A percentile compares a stretch with the other conserved stretches of the same genome.
These are phyloP conservation scores for Leptopilina drosophilae DNA, from an alignment of 2,888 invertebrate species.

Conservation along the genomic window DNA sequence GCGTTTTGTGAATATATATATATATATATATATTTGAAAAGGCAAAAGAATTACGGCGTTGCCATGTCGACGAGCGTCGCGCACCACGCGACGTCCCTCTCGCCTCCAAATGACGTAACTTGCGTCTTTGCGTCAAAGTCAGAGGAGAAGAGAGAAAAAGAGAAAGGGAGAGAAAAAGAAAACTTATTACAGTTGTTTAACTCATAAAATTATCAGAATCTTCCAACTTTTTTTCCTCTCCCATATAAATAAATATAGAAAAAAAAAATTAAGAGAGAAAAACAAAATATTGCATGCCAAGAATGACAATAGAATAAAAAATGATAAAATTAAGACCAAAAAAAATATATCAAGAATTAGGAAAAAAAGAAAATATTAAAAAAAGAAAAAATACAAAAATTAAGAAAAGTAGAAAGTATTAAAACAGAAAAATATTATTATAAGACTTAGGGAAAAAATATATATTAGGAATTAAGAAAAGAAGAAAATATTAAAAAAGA, in stretches of 20 bases:
- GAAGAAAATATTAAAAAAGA: too few relatives aligned
- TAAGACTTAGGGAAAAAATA: too few relatives aligned
- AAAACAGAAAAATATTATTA: too few relatives aligned
- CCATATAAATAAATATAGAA: not conserved
- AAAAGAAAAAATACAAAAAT: too few relatives aligned
- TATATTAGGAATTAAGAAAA: too few relatives aligned
- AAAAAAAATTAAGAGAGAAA: too few relatives aligned
- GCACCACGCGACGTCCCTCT: constrained; percentile 57
- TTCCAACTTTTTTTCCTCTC: not conserved
- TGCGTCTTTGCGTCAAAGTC: constrained; percentile 71
- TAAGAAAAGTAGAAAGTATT: too few relatives aligned
- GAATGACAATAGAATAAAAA: too few relatives aligned
- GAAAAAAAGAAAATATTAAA: too few relatives aligned
- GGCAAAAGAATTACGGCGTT: constrained; percentile 65
- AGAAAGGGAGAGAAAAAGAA: constrained; percentile 31
- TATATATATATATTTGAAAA: constrained; percentile 8
- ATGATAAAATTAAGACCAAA: too few relatives aligned
- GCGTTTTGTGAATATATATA: not conserved
- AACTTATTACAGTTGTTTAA: constrained; percentile 35
- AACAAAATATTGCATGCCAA: too few relatives aligned
- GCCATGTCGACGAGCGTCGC: constrained; percentile 68
- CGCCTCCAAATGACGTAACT: constrained; percentile 72
- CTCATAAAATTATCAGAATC: constrained; percentile 37
- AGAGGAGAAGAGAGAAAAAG: constrained; percentile 26
- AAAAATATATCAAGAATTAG: too few relatives aligned